Evolutionary conservation across 2,113 vertebrate genomes (phyloP).

Genomic region (Rhabdornis inornatus): DNA sequence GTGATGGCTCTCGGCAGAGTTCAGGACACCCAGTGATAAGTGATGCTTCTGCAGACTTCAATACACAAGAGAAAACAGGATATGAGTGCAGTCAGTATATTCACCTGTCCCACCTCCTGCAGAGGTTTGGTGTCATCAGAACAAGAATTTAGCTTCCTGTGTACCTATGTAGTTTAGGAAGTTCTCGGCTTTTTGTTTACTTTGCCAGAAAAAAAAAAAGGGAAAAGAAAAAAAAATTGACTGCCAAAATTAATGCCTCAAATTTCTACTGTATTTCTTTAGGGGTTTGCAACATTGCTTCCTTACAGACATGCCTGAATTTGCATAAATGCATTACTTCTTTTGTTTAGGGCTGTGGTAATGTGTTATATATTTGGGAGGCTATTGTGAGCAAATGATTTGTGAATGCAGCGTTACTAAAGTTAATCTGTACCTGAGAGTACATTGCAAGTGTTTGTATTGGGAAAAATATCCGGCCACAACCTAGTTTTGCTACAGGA

Average conservation of each 20-base stretch:
- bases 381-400: rapidly evolving
- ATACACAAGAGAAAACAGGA: not conserved
- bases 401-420: not conserved
- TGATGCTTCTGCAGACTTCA: not conserved
- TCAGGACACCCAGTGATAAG: not conserved
- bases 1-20: not conserved
- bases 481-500: not conserved
- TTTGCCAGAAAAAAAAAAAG: not conserved
- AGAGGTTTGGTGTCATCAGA: not conserved
- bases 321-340: not conserved
- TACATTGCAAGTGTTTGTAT: not conserved
- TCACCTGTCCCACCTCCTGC: not conserved
- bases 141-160: not conserved
- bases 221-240: not conserved
- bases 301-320: not conserved
- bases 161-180: not conserved
- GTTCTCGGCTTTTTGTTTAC: not conserved
- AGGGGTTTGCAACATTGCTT: not conserved
- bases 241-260: not conserved
- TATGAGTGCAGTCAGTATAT: not conserved
- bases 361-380: not conserved
- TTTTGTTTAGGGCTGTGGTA: not conserved
- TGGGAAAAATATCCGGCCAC: not conserved
- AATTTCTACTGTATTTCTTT: not conserved
- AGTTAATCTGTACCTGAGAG: not conserved